Percentiles rank a stretch among this genome's conserved stretches.
phyloP scores from a whole-genome alignment of 2,888 invertebrate species.

The Ramazzottius varieornatus region DNA sequence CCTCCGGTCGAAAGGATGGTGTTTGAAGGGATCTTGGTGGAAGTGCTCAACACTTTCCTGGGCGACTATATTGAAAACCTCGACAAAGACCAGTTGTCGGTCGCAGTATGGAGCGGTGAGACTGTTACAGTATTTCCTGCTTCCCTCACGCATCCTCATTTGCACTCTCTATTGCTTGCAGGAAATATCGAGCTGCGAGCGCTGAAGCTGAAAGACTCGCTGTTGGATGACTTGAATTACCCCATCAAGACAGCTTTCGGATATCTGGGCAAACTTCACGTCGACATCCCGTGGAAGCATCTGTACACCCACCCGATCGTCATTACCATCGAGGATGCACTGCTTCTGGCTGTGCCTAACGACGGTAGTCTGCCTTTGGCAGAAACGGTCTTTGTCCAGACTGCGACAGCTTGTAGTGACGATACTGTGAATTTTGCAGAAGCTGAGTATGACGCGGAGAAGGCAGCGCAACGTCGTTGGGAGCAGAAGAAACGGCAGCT shows the following conservation, averaged over 20 bases:
- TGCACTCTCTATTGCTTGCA: too few relatives aligned
- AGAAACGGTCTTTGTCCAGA: too few relatives aligned
- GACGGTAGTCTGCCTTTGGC: too few relatives aligned
- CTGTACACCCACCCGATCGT: not conserved
- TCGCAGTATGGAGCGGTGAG: not conserved
- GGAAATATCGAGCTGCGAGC: slow-evolving; percentile 1
- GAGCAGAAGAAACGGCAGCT: not conserved
- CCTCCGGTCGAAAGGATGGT: not conserved
- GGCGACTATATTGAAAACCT: slow-evolving; percentile 1
- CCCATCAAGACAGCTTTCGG: not conserved
- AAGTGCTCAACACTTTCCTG: not conserved
- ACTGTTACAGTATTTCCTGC: too few relatives aligned
- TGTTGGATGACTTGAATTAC: not conserved
- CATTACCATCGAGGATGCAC: not conserved
- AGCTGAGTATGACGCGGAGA: not conserved
- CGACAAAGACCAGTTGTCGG: not conserved
- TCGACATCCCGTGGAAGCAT: slow-evolving; percentile 2
- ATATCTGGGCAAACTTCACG: not conserved
- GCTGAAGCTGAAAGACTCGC: not conserved
- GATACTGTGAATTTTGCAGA: not conserved
- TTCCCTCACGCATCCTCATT: too few relatives aligned
- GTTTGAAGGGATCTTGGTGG: slow-evolving; percentile 1
- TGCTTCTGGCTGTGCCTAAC: not conserved
- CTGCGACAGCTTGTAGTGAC: not conserved
- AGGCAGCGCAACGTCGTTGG: not conserved